Base-by-base conservation (phyloP, 2,113 vertebrate genomes). In the Reinhardtius hippoglossoides region DNA sequence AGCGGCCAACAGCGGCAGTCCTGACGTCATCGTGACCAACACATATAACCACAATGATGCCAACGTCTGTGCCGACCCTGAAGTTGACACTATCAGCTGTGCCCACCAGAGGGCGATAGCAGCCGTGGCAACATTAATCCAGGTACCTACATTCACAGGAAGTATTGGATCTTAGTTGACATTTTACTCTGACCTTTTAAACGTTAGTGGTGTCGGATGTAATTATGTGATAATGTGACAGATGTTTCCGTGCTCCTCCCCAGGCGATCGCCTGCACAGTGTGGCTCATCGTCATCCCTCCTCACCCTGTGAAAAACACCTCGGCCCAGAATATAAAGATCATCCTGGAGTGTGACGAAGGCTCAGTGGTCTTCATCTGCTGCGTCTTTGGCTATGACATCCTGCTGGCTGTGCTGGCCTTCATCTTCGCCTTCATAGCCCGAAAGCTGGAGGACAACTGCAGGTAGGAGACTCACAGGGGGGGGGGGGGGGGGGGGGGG, bases 301-400 rank as follows among this genome's bases (percentile, higher is more conserved):
- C 95, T 0, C 82, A 87, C 16, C 90, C 95, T 0, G 65, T 93
- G 23, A 96, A 97, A 80, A 96, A 96, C 92, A 96, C 93, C 10
- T 95, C 95, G 1, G 86, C 92, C 57, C 95, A 96, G 90, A 96
- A 95, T 62, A 86, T 95, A 40, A 97, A 95, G 89, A 95, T 97
- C 65, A 95, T 96, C 79, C 92, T 96, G 9, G 95, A 96, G 86
- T 97, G 96, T 52, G 90, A 94, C 16, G 90, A 93, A 80, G 95
- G 94, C 24, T 96, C 95, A 31, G 83, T 96, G 21, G 65, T 95
- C 72, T 96, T 95, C 88, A 92, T 97, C 86, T 96, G 96, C 73
- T 92, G 91, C 4, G 74, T 95, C 70, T 96, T 96, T 42, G 95
- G 81, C 13, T 93, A 96, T 3, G 95, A 96, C 74, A 91, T 95